Evolutionary conservation across 2,797 vertebrate species (phyloP), one percentile per base, ranked within the genome.

Genomic region (Sphenodon punctatus): DNA sequence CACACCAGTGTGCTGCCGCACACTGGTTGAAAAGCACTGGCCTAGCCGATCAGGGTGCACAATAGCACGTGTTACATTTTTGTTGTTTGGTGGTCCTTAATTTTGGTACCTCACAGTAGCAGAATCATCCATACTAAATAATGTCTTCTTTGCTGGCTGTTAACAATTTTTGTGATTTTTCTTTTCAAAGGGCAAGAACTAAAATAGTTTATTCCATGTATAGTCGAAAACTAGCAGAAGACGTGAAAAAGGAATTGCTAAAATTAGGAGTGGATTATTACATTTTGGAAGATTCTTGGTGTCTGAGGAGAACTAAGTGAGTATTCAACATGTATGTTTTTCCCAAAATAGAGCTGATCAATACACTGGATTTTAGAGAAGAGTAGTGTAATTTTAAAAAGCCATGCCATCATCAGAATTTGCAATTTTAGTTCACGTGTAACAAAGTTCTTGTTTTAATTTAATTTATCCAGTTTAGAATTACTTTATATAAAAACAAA

Each of bases 171-270:
- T 78, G 3, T 51, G 25, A 1, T 36, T 51, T 41, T 79, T 75
- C 89, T 64, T 87, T 87, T 76, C 84, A 58, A 94, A 99, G 98
- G 93, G 97, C 97, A 90, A 97, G 98, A 92, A 99, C 98, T 27
- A 99, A 99, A 94, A 93, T 97, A 85, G 98, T 99, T 2, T 99
- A 99, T 90, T 97, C 98, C 19, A 99, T 99, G 98, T 99, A 99
- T 91, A 99, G 98, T 93, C 97, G 98, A 72, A 99, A 99, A 95
- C 94, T 97, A 55, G 97, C 96, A 60, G 97, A 97, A 68, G 95
- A 95, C 0, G 98, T 99, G 41, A 98, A 97, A 94, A 95, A 30
- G 61, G 97, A 96, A 65, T 87, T 99, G 80, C 69, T 97, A 80
- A 96, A 95, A 79, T 92, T 99, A 64, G 96, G 96, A 75, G 98